Base-by-base conservation (phyloP, 2,113 vertebrate genomes). In the Tupaia chinensis region DNA sequence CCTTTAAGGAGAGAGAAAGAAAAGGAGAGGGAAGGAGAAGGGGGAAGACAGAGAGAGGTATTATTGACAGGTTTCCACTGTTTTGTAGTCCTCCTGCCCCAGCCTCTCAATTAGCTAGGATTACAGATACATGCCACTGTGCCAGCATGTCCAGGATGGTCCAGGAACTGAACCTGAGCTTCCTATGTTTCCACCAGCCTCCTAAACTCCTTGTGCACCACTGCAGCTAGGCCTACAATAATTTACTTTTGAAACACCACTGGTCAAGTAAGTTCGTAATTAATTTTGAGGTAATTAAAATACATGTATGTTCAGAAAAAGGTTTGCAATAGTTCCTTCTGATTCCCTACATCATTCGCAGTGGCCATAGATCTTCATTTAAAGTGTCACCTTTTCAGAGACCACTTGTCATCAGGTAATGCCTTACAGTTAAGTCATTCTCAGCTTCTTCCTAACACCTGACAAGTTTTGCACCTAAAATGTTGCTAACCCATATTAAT, bases 401-500 rank as follows among this genome's bases (percentile, higher is more conserved):
- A 97, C 66, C 44, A 92, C 6, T 95, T 96, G 95, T 91, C 95
- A 98, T 61, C 92, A 95, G 97, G 92, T 98, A 93, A 96, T 88
- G 84, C 88, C 82, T 97, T 94, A 44, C 73, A 97, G 92, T 93
- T 97, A 93, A 92, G 93, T 94, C 97, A 98, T 97, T 95, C 96
- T 98, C 96, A 98, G 95, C 89, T 96, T 95, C 73, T 91, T 95
- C 92, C 96, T 97, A 97, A 97, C 74, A 98, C 95, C 96, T 98
- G 96, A 98, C 96, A 96, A 94, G 90, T 91, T 98, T 95, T 97
- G 72, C 89, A 97, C 93, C 87, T 97, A 95, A 97, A 97, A 97
- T 97, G 87, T 96, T 97, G 97, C 97, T 98, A 97, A 98, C 97
- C 77, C 69, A 94, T 96, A 97, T 94, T 97, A 94, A 97, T 97